Evolutionary conservation across 2,113 vertebrate species (phyloP).

Genomic region (Murina feae): DNA sequence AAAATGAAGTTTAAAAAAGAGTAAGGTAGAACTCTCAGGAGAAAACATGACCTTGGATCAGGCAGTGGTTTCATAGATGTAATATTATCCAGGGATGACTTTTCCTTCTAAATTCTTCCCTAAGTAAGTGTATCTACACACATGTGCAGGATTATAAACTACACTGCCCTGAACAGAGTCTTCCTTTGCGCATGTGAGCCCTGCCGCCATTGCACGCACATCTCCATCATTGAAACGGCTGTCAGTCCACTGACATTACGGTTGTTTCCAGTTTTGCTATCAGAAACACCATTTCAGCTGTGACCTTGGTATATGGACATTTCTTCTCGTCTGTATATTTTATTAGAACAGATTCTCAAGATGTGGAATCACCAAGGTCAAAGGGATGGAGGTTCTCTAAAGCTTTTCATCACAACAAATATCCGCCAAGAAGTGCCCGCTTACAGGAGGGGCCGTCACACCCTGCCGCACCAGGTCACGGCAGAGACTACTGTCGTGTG

Average conservation of each 20-base stretch:
- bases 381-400: not conserved
- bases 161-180: fast-evolving
- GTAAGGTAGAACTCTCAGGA: not conserved
- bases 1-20: not conserved
- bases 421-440: not conserved
- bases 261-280: not conserved
- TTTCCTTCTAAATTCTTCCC: not conserved
- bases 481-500: not conserved
- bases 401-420: not conserved
- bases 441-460: not conserved
- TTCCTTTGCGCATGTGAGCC: not conserved
- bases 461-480: not conserved
- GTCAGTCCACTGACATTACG: not conserved
- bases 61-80: not conserved
- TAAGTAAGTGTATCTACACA: not conserved
- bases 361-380: not conserved
- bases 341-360: not conserved
- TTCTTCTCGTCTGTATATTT: not conserved
- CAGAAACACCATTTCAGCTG: not conserved
- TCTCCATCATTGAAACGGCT: not conserved
- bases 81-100: not conserved
- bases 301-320: not conserved
- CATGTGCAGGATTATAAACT: not conserved
- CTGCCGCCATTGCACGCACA: not conserved
- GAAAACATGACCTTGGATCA: not conserved